Percentiles rank a stretch among this genome's conserved stretches.
These are phyloP conservation scores for Ptilorrhoa leucosticta DNA, from an alignment of 2,113 vertebrate genomes.

Conservation along the genomic window DNA sequence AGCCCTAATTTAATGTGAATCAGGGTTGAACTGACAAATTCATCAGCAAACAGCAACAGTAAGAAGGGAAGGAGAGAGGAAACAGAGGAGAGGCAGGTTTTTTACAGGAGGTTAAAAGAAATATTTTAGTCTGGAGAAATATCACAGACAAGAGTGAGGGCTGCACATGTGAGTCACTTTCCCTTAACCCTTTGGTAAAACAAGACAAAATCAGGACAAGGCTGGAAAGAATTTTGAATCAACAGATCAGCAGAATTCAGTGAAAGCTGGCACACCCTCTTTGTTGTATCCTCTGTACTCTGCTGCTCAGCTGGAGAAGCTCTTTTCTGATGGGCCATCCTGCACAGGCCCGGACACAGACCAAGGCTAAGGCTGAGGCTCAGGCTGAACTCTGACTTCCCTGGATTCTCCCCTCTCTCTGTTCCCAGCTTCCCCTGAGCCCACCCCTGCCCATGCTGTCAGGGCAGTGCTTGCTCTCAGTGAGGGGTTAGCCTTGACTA, in stretches of 20 bases:
- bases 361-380: background rate
- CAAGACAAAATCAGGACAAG: background rate
- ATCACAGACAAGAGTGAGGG: background rate
- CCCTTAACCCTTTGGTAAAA: background rate
- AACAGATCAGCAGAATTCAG: background rate
- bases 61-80: background rate
- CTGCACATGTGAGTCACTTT: background rate
- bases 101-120: background rate
- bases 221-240: background rate
- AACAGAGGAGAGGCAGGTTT: background rate
- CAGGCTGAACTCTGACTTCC: background rate
- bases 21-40: background rate
- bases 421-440: too few species aligned
- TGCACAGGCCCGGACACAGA: background rate
- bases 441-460: rapidly evolving
- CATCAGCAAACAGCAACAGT: background rate
- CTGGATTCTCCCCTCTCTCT: background rate
- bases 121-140: background rate
- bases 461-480: background rate
- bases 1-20: background rate
- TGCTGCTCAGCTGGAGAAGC: background rate
- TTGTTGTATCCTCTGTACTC: background rate
- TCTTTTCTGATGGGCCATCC: background rate
- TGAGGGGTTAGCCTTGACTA: background rate
- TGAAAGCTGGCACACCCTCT: background rate